Base-by-base conservation (phyloP, 2,113 vertebrate species). In the Amblyornis subalaris region DNA sequence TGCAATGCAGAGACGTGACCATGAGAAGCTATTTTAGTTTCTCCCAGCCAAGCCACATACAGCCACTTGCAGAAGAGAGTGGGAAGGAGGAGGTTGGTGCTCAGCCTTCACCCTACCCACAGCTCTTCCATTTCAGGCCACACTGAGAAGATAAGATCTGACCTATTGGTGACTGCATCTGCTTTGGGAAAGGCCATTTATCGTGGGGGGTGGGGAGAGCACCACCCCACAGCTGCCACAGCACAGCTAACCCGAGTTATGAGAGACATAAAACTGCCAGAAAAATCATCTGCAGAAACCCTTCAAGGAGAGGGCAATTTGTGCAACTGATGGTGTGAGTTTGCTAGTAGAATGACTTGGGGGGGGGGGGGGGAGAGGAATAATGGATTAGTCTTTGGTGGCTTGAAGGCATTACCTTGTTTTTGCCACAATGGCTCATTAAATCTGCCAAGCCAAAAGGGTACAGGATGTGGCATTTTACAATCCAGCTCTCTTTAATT, bases 401-500 rank as follows among this genome's bases (percentile, higher is more conserved):
- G 74, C 96, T 96, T 95, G 93, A 94, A 86, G 96, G 89, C 78
- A 96, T 83, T 96, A 88, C 96, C 94, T 96, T 89, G 53, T 92
- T 97, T 97, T 88, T 85, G 89, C 95, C 94, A 97, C 97, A 96
- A 96, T 94, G 94, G 90, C 95, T 97, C 94, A 78, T 97, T 97
- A 98, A 98, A 97, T 92, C 89, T 97, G 86, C 91, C 95, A 97
- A 96, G 88, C 81, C 85, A 95, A 97, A 94, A 60, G 65, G 94
- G 95, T 92, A 89, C 95, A 97, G 96, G 96, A 97, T 97, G 90
- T 95, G 91, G 72, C 93, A 95, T 93, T 98, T 98, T 97, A 97
- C 77, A 93, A 58, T 57, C 89, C 91, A 86, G 47, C 67, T 95
- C 94, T 94, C 72, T 92, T 89, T 98, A 96, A 97, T 82, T 97